Percentiles rank a stretch among this genome's conserved stretches.
Evolutionary conservation across 1,140 invertebrate species (phyloP).

Genomic region (Eulimnadia texana): DNA sequence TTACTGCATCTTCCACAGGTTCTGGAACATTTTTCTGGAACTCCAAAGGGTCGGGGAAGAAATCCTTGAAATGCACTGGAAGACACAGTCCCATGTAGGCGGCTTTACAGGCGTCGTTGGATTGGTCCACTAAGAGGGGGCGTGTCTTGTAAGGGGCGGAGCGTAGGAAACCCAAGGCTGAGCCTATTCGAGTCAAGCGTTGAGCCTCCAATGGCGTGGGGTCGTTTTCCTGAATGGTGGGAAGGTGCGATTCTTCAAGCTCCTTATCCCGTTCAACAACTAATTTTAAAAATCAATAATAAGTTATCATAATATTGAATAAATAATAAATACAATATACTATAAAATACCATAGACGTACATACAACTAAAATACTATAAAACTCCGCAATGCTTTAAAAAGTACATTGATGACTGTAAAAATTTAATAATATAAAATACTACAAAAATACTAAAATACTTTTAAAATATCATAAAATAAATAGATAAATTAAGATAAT

Average conservation of each 20-base stretch:
- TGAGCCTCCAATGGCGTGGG: not conserved
- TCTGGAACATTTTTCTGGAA: not conserved
- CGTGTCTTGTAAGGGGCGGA: conserved; percentile 13
- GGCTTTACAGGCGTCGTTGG: conserved; percentile 16
- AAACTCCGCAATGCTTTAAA: too few species aligned
- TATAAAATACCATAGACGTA: too few species aligned
- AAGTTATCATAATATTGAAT: too few species aligned
- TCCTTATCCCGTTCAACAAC: not conserved
- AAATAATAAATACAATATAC: too few species aligned
- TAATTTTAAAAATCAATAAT: not conserved
- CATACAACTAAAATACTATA: too few species aligned
- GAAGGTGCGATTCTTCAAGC: not conserved
- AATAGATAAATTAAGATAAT: too few species aligned
- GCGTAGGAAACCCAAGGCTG: conserved; percentile 10
- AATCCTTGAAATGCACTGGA: conserved; percentile 45
- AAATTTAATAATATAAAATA: too few species aligned
- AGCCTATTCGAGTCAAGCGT: conserved; percentile 13
- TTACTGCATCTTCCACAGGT: not conserved
- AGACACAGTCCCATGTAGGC: conserved; percentile 65
- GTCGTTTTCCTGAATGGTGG: not conserved
- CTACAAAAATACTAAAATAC: too few species aligned
- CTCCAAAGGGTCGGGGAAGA: conserved; percentile 40
- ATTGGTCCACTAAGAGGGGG: conserved; percentile 17
- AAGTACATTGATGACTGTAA: too few species aligned
- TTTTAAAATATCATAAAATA: too few species aligned